Conservation (phyloP, 2,797 vertebrate species). For the Vultur gryphus region DNA sequence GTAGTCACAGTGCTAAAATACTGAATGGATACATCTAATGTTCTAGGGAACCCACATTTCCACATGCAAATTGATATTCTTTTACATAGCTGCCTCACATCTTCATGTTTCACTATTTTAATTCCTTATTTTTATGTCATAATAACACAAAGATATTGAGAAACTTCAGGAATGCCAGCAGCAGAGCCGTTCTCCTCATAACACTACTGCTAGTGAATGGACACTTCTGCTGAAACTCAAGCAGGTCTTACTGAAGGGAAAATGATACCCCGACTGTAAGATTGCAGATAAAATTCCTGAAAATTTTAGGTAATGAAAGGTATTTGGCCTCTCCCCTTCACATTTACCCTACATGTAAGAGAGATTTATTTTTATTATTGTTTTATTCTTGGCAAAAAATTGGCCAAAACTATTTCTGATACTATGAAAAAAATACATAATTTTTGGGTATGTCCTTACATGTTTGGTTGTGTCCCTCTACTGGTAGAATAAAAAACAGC, state of each 20-base stretch:
- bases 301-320: not conserved
- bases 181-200: not conserved
- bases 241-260: not conserved
- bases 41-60: not conserved
- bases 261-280: accelerated
- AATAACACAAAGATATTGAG: not conserved
- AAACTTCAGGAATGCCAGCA: not conserved
- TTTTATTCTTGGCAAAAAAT: not conserved
- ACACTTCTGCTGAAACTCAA: not conserved
- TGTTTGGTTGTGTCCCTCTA: not conserved
- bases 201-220: not conserved
- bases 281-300: not conserved
- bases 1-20: not conserved
- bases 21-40: not conserved
- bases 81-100: not conserved
- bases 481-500: not conserved
- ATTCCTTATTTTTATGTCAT: not conserved
- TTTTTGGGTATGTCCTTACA: not conserved
- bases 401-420: not conserved
- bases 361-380: not conserved
- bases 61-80: not conserved
- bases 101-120: not conserved
- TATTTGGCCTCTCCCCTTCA: not conserved
- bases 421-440: not conserved
- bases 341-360: not conserved